Base-by-base conservation (phyloP, 2,888 invertebrate genomes). In the Eupithecia insigniata region DNA sequence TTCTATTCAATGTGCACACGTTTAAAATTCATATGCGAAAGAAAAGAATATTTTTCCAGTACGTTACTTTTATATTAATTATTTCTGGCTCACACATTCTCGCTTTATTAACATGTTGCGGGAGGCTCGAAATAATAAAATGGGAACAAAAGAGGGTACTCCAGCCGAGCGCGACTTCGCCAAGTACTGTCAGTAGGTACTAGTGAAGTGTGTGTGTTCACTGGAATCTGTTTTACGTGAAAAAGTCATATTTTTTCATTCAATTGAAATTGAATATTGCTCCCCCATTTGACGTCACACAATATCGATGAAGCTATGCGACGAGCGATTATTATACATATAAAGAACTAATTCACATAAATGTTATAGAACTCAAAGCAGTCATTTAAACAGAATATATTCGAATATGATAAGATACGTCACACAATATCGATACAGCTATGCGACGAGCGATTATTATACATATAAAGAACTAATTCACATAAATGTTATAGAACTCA, bases 91-190 rank as follows among this genome's bases (percentile, higher is more conserved):
- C 78, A 75, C 81, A 80, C 80, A 80, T 81, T 80, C 82, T 74
- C 79, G 76, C 82, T 87, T 84, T 87, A 87, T 87, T 85, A 87
- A 81, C 84, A 81, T 80, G 82, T 81, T 79, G 71, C 80, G 80
- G 80, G 78, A 78, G 70, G 73, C 66, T 62, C 78, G 79, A 83
- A 86, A 87, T 87, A 85, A 85, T 85, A 82, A 84, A 85, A 81
- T 78, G 80, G 77, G 80, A 84, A 87, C 87, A 88, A 88, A 87
- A 84, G 83, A 73, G 72, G 72, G 77, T 81, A 83, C 85, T 87
- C 84, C 80, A 67, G 46, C 18, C 66, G 62, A 34, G 60, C 39
- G 30, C 66, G 66, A 34, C 68, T 67, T 10, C 30, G 22, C 67
- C 46, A 26, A 67, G 69, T 36, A 60, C 62, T 58, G 36, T 58